Evolutionary conservation across 2,797 vertebrate genomes (phyloP), one percentile per base, ranked within the genome.

Genomic region (Sciurus carolinensis): DNA sequence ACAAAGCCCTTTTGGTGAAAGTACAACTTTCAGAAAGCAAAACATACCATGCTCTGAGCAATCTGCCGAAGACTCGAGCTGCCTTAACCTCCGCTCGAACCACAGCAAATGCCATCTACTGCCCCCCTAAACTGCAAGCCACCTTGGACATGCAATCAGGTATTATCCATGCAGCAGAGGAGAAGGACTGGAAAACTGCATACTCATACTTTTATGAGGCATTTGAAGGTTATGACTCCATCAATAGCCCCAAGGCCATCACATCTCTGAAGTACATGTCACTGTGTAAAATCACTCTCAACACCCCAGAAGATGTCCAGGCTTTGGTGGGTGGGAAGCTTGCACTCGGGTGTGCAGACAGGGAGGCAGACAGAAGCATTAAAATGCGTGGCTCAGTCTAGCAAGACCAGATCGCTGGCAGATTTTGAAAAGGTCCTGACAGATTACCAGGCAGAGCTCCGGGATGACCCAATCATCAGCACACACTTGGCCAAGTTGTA

Each of bases 281-380:
- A 98, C 99, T 99, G 93, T 99, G 99, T 99, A 99, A 99, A 99
- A 99, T 99, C 98, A 99, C 99, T 99, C 99, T 99, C 96, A 99
- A 99, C 96, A 98, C 95, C 97, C 99, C 99, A 54, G 99, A 99
- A 97, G 99, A 99, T 73, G 99, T 99, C 91, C 99, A 99, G 96
- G 98, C 99, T 8, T 98, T 99, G 97, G 99, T 99, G 98, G 99
- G 99, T 66, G 99, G 99, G 44, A 99, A 99, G 98, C 99, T 99
- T 26, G 99, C 99, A 33, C 98, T 99, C 97, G 99, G 99, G 85
- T 99, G 99, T 92, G 99, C 99, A 99, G 99, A 39, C 4, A 5
- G 99, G 99, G 91, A 99, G 99, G 98, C 99, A 99, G 99, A 39
- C 39, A 39, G 39, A 39, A 39, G 39, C 39, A 39, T 39, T 39